phyloP scores from a whole-genome alignment of 2,888 invertebrate genomes.

The Leucoma salicis region DNA sequence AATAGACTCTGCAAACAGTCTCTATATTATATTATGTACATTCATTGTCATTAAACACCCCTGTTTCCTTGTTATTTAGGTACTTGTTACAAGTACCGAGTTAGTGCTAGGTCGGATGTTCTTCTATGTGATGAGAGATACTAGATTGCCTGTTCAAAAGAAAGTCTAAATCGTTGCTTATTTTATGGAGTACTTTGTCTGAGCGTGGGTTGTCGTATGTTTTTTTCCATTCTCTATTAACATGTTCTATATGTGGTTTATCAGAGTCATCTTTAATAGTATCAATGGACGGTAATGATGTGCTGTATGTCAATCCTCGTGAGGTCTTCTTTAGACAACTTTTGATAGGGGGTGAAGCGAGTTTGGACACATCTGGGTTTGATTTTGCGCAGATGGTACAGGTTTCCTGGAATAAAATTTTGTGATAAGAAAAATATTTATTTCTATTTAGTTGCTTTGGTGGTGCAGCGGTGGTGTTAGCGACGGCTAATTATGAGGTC shows the following conservation, averaged over 20 bases:
- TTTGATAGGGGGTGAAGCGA: slow-evolving; percentile 66
- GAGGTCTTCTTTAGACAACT: slow-evolving; percentile 71
- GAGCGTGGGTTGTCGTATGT: slow-evolving; percentile 65
- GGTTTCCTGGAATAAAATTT: slow-evolving; percentile 37
- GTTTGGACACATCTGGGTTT: slow-evolving; percentile 65
- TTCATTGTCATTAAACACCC: slow-evolving; percentile 52
- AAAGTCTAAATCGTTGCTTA: slow-evolving; percentile 91
- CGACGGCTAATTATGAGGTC: too few relatives aligned
- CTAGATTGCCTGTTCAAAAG: slow-evolving; percentile 83
- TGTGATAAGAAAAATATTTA: background rate
- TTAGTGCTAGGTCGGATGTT: slow-evolving; percentile 62
- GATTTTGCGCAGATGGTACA: slow-evolving; percentile 70
- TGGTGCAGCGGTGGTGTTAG: too few relatives aligned
- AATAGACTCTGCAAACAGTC: too few relatives aligned
- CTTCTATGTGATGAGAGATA: slow-evolving; percentile 48
- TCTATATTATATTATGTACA: slow-evolving; percentile 9
- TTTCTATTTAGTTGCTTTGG: too few relatives aligned
- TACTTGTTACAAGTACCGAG: slow-evolving; percentile 19
- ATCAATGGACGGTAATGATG: slow-evolving; percentile 65
- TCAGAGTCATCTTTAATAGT: slow-evolving; percentile 47
- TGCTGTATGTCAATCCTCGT: slow-evolving; percentile 49
- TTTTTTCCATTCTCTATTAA: slow-evolving; percentile 64
- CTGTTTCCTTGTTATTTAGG: slow-evolving; percentile 58
- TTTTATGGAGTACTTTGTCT: slow-evolving; percentile 89
- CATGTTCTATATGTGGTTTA: slow-evolving; percentile 62